Conservation (phyloP, 2,797 vertebrate species). For the Sebastes paucispinis region DNA sequence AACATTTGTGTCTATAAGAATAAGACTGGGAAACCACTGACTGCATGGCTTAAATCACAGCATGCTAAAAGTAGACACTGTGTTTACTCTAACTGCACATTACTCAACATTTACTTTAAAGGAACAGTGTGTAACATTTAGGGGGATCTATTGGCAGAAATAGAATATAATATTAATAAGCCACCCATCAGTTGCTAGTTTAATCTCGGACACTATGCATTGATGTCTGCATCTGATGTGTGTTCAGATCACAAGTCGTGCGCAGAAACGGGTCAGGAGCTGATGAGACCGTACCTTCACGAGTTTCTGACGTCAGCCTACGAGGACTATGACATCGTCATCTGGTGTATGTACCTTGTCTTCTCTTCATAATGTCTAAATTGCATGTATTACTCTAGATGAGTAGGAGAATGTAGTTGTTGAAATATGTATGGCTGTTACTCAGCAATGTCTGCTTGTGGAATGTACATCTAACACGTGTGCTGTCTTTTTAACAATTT, state of each 20-base stretch:
- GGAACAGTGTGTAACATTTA: too few species aligned
- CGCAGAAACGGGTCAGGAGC: constrained; percentile 96
- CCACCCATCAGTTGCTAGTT: neutral
- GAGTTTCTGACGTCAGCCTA: constrained; percentile 98
- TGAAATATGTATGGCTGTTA: neutral
- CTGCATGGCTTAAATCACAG: neutral
- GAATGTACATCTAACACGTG: neutral
- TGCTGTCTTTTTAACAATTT: neutral
- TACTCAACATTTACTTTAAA: neutral
- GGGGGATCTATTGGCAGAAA: too few species aligned
- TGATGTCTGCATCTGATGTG: constrained; percentile 3
- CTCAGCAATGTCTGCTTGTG: neutral
- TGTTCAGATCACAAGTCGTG: constrained; percentile 95
- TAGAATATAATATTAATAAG: too few species aligned
- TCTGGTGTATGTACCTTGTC: constrained; percentile 93
- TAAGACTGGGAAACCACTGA: neutral
- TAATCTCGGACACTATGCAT: neutral
- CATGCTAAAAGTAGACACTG: neutral
- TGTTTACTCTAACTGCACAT: neutral
- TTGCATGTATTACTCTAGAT: neutral
- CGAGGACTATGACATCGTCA: constrained; percentile 98
- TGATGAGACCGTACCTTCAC: constrained; percentile 98
- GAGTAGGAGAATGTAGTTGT: neutral
- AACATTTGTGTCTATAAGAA: neutral
- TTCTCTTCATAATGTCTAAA: neutral